These are phyloP conservation scores for Schizotus pectinicornis DNA, from an alignment of 2,888 invertebrate species.

Conservation along the genomic window DNA sequence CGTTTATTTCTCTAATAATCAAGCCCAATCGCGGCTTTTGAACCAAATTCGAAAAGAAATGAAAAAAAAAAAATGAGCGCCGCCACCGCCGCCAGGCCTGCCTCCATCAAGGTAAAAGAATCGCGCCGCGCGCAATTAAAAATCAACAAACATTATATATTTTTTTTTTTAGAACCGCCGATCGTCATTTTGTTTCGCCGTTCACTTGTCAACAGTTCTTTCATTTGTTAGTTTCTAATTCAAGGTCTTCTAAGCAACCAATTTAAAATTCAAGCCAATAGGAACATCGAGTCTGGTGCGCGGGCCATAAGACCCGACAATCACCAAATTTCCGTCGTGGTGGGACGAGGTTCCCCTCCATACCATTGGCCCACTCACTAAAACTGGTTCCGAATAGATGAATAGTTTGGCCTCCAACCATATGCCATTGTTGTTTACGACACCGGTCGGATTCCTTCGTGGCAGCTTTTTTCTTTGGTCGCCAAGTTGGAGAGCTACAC, in stretches of 20 bases:
- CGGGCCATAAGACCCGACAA: constrained; percentile 10
- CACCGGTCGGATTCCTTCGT: constrained; percentile 24
- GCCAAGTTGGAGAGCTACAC: neutral
- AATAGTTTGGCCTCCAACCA: constrained; percentile 39
- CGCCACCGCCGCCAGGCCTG: too few relatives aligned
- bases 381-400: constrained; percentile 44
- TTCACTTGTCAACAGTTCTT: constrained; percentile 25
- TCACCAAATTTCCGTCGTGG: constrained; percentile 34
- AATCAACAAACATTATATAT: too few relatives aligned
- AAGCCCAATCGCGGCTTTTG: too few relatives aligned
- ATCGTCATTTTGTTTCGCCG: constrained; percentile 8
- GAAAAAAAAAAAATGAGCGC: too few relatives aligned
- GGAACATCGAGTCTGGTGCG: neutral
- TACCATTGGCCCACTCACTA: constrained; percentile 39
- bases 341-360: constrained; percentile 34
- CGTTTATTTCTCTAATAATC: too few relatives aligned
- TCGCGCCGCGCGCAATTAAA: too few relatives aligned
- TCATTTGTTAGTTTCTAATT: constrained; percentile 45
- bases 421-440: constrained; percentile 32
- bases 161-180: neutral
- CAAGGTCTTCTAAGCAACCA: constrained; percentile 45
- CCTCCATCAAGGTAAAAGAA: too few relatives aligned
- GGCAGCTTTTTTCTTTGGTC: constrained; percentile 18
- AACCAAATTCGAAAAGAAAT: too few relatives aligned
- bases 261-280: constrained; percentile 27